Evolutionary conservation across 2,113 vertebrate species (phyloP).

Genomic region (Dasyprocta punctata): DNA sequence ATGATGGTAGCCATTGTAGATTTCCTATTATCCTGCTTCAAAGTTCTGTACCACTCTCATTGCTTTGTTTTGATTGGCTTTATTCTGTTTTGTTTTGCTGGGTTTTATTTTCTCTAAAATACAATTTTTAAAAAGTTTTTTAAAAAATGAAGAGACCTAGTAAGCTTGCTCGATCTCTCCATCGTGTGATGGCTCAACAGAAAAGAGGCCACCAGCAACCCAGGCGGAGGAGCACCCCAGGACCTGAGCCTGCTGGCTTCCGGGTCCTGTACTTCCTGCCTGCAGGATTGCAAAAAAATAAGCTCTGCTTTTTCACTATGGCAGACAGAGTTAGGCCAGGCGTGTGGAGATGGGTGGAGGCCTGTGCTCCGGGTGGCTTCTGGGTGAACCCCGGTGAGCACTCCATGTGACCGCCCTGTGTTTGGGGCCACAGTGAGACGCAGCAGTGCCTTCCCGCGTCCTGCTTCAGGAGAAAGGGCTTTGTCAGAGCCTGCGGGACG

Average conservation of each 20-base stretch:
- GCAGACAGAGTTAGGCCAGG: not conserved
- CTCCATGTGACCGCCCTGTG: not conserved
- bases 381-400: fast-evolving
- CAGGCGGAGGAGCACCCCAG: not conserved
- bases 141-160: too few species aligned
- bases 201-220: too few species aligned
- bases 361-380: not conserved
- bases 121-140: too few species aligned
- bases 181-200: too few species aligned
- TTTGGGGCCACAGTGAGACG: not conserved
- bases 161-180: too few species aligned
- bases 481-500: not conserved
- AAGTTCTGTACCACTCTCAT: too few species aligned
- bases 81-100: too few species aligned
- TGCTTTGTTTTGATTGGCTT: too few species aligned
- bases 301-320: not conserved
- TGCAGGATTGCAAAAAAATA: not conserved
- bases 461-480: not conserved
- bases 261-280: not conserved
- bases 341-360: not conserved
- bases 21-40: too few species aligned
- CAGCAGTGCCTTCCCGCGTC: not conserved
- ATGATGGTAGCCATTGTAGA: too few species aligned
- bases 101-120: too few species aligned
- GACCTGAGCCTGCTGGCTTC: fast-evolving